Evolutionary conservation across 2,797 vertebrate species (phyloP), one percentile per base, ranked within the genome.

Genomic region (Pseudochaenichthys georgianus): DNA sequence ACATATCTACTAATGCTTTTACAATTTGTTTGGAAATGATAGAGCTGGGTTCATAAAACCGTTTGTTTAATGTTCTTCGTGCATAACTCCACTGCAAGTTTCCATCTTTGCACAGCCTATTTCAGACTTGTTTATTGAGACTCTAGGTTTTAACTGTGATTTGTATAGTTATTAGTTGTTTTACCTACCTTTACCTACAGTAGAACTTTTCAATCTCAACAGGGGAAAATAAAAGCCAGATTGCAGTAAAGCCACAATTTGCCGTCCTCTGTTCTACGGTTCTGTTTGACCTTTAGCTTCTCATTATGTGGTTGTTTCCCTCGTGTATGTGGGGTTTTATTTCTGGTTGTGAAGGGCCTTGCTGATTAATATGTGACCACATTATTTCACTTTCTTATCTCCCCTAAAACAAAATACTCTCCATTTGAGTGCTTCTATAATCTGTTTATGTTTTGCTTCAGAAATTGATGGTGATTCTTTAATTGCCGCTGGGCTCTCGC

Each of bases 361-460:
- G 13, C 59, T 84, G 62, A 81, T 84, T 61, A 75, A 81, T 66
- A 76, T 68, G 13, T 66, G 23, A 82, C 57, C 31, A 70, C 34
- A 70, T 62, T 64, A 70, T 65, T 78, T 67, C 13, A 48, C 64
- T 70, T 71, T 80, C 67, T 84, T 79, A 84, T 86, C 64, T 48
- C 50, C 34, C 63, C 62, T 57, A 51, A 75, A 85, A 87, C 52
- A 34, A 88, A 87, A 75, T 60, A 9, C 59, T 82, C 63, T 65
- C 53, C 50, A 47, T 34, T 67, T n/a, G 7, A 82, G 54, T 13
- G 62, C 45, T 42, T 58, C 48, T 47, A 15, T 79, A 75, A 85
- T 77, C 23, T 81, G 69, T 82, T 83, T 77, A 21, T 81, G 55
- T 87, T 85, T 85, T 66, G 46, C 74, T 59, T 75, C 64, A 31